Conservation (phyloP, 2,113 vertebrate genomes). For the Austrofundulus limnaeus region DNA sequence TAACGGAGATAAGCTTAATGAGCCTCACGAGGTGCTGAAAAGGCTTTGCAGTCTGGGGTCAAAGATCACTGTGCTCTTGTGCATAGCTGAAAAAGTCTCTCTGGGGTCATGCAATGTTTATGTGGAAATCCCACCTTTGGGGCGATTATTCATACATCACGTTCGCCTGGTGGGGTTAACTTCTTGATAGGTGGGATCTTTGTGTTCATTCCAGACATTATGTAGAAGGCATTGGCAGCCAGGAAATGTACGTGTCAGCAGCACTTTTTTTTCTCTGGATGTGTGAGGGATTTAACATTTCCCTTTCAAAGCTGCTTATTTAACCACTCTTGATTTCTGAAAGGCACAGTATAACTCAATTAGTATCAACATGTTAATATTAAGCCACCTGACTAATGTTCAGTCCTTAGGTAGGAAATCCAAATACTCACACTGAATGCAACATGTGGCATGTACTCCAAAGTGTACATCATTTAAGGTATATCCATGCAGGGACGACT, state of each 20-base stretch:
- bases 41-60: slow-evolving; percentile 41
- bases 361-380: not conserved
- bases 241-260: slow-evolving; percentile 29
- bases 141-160: slow-evolving; percentile 34
- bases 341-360: not conserved
- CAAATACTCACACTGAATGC: not conserved
- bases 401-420: not conserved
- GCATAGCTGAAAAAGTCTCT: slow-evolving; percentile 32
- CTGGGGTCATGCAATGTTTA: slow-evolving; percentile 32
- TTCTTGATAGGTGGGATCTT: slow-evolving; percentile 44
- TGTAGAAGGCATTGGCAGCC: slow-evolving; percentile 39
- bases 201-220: slow-evolving; percentile 46
- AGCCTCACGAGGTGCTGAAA: slow-evolving; percentile 59
- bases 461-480: not conserved
- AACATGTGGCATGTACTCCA: slow-evolving; percentile 1
- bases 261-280: slow-evolving; percentile 13
- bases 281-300: slow-evolving; percentile 16
- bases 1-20: slow-evolving; percentile 35
- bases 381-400: not conserved
- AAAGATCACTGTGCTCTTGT: slow-evolving; percentile 30
- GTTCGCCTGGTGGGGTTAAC: slow-evolving; percentile 24
- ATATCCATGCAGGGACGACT: no score
- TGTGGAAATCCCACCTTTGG: slow-evolving; percentile 50
- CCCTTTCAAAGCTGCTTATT: slow-evolving; percentile 8
- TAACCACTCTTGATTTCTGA: not conserved